Evolutionary conservation across 92 coral and sea anemone species (phyloP), one percentile per base, ranked within the genome.

Genomic region (Bergia puertoricense): DNA sequence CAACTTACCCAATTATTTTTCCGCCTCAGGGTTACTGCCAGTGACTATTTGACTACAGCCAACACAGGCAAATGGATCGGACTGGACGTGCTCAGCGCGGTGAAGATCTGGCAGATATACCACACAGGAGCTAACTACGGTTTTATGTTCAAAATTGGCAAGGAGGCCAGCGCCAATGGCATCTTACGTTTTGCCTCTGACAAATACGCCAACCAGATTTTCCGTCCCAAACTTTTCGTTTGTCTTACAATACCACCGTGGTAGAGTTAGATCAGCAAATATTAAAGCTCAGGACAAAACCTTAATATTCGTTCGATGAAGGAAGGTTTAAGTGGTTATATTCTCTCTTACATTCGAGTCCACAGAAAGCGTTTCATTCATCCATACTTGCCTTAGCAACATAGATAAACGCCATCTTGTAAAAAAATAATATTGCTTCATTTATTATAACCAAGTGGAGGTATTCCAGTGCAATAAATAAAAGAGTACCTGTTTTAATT

Each of bases 81-180:
- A 14, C 74, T 97, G 66, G 94, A 95, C 65, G 88, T 97, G 54
- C 93, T 93, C 39, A 90, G 91, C 68, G 96, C 97, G 37, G 85
- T 97, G 13, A 85, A 92, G 79, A 91, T 89, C 88, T 97, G 99
- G 99, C 97, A 93, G 90, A 94, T 92, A 74, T 57, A 85, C 36
- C 93, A 94, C 39, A 92, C 92, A 30, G 94, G 89, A 81, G 88
- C 92, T 39, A 96, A 96, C 76, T 96, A 95, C 86, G 99, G 99
- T 59, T 93, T 96, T 65, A 95, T 96, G 99, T 82, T 96, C 48
- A 96, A 93, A 89, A 85, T 89, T 15, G 91, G 91, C 30, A 95
- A 95, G 79, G 99, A 96, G 78, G 88, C 88, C 8, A 94, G 92
- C 78, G 94, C 99, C 10, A 90, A 92, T 22, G 93, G 95, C 41